Base-by-base conservation (phyloP, 2,113 vertebrate species). In the Aegotheles bennettii region DNA sequence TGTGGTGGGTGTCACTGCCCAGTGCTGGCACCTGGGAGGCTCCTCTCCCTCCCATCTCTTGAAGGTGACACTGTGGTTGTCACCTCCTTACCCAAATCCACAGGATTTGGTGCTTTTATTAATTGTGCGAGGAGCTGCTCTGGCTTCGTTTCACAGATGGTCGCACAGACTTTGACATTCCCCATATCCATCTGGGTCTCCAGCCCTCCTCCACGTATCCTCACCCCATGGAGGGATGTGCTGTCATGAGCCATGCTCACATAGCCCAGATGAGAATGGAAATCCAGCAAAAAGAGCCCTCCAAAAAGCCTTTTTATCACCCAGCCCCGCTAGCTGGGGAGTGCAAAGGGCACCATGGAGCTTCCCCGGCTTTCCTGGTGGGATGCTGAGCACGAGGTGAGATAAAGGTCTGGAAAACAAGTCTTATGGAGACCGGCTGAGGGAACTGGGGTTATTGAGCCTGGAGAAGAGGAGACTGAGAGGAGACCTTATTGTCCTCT, bases 151-250 rank as follows among this genome's bases (percentile, higher is more conserved):
- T 89, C 69, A 23, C 36, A 57, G 33, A 6, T 21, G 10, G 50
- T 4, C 4, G 5, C 42, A 18, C 29, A 56, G 38, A 45, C 3
- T 40, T 92, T 4, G 0, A n/a, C 4, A 1, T 81, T 88, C 50
- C 47, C 51, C 3, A 4, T 0, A 0, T 57, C 56, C 68, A 24
- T 10, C 38, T 0, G 0, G 15, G 23, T 54, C 84, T 54, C 77
- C 50, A 57, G 2, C 24, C 40, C 18, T 73, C 7, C 24, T 80
- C 38, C 1, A 1, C 6, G 2, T 63, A 31, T n/a, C 45, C 88
- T 36, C 14, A 67, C 33, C 64, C 64, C 5, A 2, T 0, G 0
- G 36, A 84, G 60, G 18, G 64, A 40, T 56, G 71, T 48, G 48
- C 24, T 21, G 45, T 73, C 43, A 24, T 0, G 5, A 76, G 4